Conservation (phyloP, 2,888 invertebrate species). For the Tricholauxania praeusta region DNA sequence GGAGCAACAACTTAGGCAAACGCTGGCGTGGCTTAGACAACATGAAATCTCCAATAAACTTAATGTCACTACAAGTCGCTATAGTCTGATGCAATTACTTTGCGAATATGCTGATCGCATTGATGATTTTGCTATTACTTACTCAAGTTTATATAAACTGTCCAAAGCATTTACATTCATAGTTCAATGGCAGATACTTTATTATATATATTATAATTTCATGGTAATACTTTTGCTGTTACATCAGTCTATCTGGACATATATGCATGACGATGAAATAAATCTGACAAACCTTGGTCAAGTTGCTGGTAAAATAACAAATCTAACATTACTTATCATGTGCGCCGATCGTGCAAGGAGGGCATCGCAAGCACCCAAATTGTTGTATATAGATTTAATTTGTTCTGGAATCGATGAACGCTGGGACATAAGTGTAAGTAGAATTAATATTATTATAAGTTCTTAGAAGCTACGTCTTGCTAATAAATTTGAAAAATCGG, state of each 20-base stretch:
- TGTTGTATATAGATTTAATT: constrained; percentile 54
- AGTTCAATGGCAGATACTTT: constrained; percentile 59
- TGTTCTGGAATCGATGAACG: constrained; percentile 58
- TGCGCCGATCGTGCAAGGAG: constrained; percentile 53
- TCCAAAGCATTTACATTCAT: constrained; percentile 51
- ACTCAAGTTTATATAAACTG: constrained; percentile 52
- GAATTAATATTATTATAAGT: neutral
- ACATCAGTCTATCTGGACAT: constrained; percentile 52
- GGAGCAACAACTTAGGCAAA: constrained; percentile 48
- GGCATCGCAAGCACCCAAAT: constrained; percentile 52
- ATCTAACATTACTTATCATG: constrained; percentile 55
- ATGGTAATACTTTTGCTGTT: constrained; percentile 54
- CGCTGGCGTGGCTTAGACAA: constrained; percentile 50
- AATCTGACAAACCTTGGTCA: constrained; percentile 46
- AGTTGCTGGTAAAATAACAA: constrained; percentile 50
- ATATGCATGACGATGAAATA: constrained; percentile 44
- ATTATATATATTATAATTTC: constrained; percentile 59
- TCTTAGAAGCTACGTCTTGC: no score
- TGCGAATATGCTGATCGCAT: constrained; percentile 57
- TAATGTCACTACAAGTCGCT: constrained; percentile 42
- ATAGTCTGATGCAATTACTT: constrained; percentile 54
- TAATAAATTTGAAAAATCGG: no score
- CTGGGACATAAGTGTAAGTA: constrained; percentile 60
- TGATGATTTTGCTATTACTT: constrained; percentile 53
- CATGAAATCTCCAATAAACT: constrained; percentile 43